Base-by-base conservation (phyloP, 2,888 invertebrate genomes). In the Melanotus villosus region DNA sequence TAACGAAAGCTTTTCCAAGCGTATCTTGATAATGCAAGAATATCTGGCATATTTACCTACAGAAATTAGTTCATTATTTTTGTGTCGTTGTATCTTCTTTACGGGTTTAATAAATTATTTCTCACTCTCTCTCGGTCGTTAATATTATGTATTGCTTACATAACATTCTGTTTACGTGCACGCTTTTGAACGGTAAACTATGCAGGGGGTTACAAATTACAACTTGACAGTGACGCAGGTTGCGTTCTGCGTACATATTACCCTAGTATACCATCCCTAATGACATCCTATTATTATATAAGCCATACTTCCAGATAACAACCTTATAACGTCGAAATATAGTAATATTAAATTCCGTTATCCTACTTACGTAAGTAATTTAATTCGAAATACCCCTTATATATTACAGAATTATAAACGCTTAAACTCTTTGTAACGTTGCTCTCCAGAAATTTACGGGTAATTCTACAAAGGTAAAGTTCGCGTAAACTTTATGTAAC, bases 201-300 rank as follows among this genome's bases (percentile, higher is more conserved):
- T 59, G 43, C 19, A 26, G 34, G 59, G 45, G 59, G 45, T 60
- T 36, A 60, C 45, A 60, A 60, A 60, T 60, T 60, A 43, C 23
- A 14, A 32, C 47, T 60, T 60, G 59, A 60, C 59, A 60, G 43
- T 60, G 59, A 60, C 47, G 59, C 45, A 60, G 59, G 59, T 60
- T 45, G 45, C 59, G 26, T 60, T 45, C 6, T 45, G 59, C 59
- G 18, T 38, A 21, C 32, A 14, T 16, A 45, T 60, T 60, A 60
- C 45, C 47, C 59, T 14, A 47, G 59, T 47, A 12, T 36, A 34
- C 23, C n/a, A 60, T 60, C 59, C 57, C 36, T 47, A 60, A 60
- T 43, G 23, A 59, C 34, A 45, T 47, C 21, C 14, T 57, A 52
- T 57, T 57, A 57, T 57, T 34, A 38, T 18, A 12, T 34, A 57